Base-by-base conservation (phyloP, 2,113 vertebrate genomes). In the Gallinago undulata region DNA sequence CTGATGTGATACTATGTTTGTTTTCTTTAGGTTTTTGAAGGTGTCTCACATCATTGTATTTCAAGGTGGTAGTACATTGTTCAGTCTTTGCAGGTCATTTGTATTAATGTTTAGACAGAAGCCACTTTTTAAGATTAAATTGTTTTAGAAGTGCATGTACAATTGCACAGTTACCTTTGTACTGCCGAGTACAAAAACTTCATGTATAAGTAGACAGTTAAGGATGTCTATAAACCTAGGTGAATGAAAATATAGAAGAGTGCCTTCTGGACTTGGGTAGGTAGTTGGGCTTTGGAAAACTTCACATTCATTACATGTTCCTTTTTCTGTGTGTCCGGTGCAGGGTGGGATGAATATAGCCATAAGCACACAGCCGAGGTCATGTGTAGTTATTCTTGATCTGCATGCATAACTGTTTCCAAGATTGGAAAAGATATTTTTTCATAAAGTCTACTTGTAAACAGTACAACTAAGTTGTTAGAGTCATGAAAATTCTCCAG, bases 231-330 rank as follows among this genome's bases (percentile, higher is more conserved):
- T 89, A 78, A 87, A 82, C n/a, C n/a, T 23, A 19, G 25, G 39
- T 88, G 74, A 90, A 67, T 77, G 47, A 67, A 74, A 83, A 83
- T 94, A n/a, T 10, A 74, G 27, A 76, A 69, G 30, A 67, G 19
- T 62, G 67, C 59, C n/a, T 77, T 68, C 92, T 76, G 89, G 70
- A 85, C 83, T 57, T 64, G 83, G 48, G 28, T 48, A 30, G 25
- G n/a, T 35, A 53, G 48, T 31, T 96, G 93, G 78, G 83, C 90
- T 96, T 94, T 83, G 75, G 88, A 94, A 96, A 47, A 35, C 30
- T 74, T 62, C 3, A 9, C 10, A 15, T 35, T 30, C 19, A 35
- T 85, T 56, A 39, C 31, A 15, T 30, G 11, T 15, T 86, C 37
- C 35, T 51, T 51, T 41, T 81, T 69, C 66, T 92, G 72, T 62